Evolutionary conservation across 2,888 invertebrate species (phyloP).

Genomic region (Cyaniris semiargus): DNA sequence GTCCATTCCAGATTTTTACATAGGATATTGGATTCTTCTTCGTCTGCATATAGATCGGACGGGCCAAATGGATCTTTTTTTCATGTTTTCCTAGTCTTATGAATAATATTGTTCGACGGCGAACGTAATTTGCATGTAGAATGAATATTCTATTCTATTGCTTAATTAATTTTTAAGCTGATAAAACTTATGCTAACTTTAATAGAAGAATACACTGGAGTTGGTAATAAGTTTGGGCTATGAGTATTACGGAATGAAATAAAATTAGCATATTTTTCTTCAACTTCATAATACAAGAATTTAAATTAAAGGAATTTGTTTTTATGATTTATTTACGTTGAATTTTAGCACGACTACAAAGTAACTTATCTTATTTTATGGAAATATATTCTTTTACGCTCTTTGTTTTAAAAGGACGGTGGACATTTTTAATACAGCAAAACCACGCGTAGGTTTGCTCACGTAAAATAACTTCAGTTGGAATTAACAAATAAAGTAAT

Average conservation of each 20-base stretch:
- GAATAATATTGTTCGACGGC: constrained; percentile 30
- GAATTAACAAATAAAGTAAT: not conserved
- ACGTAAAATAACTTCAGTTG: not conserved
- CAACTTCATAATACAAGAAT: constrained; percentile 18
- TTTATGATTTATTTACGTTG: constrained; percentile 12
- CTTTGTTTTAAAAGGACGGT: not conserved
- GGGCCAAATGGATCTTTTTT: constrained; percentile 46
- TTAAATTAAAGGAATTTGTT: constrained; percentile 15
- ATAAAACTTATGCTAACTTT: constrained; percentile 28
- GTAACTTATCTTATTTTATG: not conserved
- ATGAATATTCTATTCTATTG: constrained; percentile 35
- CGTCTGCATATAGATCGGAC: constrained; percentile 49
- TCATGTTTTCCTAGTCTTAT: constrained; percentile 37
- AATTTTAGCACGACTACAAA: not conserved
- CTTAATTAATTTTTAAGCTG: constrained; percentile 22
- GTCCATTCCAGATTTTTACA: constrained; percentile 56
- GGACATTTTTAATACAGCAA: not conserved
- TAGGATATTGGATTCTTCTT: constrained; percentile 66
- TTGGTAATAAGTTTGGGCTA: constrained; percentile 21
- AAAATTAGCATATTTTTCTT: constrained; percentile 30
- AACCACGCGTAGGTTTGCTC: not conserved
- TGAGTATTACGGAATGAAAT: constrained; percentile 23
- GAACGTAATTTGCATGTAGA: constrained; percentile 29
- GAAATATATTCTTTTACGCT: not conserved
- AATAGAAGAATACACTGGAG: constrained; percentile 19